Base-by-base conservation (phyloP, 2,797 vertebrate species). In the Tauraco hartlaubi region DNA sequence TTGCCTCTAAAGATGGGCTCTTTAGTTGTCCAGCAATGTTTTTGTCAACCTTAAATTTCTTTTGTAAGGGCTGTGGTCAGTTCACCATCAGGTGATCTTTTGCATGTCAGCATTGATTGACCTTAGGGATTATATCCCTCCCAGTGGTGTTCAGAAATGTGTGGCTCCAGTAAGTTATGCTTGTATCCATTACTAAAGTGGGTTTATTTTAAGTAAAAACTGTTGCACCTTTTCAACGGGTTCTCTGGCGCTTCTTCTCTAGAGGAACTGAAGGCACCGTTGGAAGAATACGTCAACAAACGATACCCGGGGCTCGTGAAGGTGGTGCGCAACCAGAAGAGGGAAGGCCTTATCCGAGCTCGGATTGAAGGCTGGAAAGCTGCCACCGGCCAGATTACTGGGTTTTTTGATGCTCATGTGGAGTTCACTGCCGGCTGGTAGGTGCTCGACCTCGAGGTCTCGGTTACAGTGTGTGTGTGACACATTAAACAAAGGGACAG, bases 401-500 rank as follows among this genome's bases (percentile, higher is more conserved):
- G 99, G 5, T 99, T 99, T 91, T 99, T 99, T 6, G 99, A 99
- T 63, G 99, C 99, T 51, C 99, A 99, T 1, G 99, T 99, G 96
- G 99, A 99, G 96, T 99, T 99, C 97, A 99, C 99, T 0, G 99
- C 99, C 2, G 98, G 98, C 94, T 99, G 99, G 99, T 99, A 98
- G 97, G 99, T 98, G 63, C 80, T 58, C 4, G 9, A 7, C 49
- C 11, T 22, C 12, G 3, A 13, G 64, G 31, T 9, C 12, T 18
- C 2, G 2, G 4, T 25, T 41, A 19, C 14, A 17, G 37, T 17
- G 52, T 9, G 11, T 23, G 17, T 14, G 58, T 3, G 31, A 21
- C 8, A 49, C 9, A 2, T 7, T 19, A 12, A 25, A 12, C 16
- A 5, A 5, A 15, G 58, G 61, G 11, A 7, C 5, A 2, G 5